Evolutionary conservation across 2,888 invertebrate species (phyloP), one percentile per base, ranked within the genome.

Genomic region (Hirtodrosophila trivittata): DNA sequence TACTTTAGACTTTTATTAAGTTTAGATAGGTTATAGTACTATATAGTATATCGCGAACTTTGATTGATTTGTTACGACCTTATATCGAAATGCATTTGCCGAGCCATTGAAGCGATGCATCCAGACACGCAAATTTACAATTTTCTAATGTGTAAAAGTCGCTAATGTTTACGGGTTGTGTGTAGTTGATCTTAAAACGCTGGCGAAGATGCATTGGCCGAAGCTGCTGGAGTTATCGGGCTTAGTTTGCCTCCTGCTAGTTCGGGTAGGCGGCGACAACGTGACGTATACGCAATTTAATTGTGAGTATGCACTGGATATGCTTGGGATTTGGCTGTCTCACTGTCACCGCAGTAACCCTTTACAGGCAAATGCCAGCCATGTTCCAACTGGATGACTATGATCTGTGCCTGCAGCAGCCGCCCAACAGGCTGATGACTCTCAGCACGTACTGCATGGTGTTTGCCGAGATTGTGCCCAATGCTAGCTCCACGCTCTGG

Each of bases 391-490:
- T 89, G 9, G 90, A 90, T 9, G 88, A 90, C 51, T 90, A 89
- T 37, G 90, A 90, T 66, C 58, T 63, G 0, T 90, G 90, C 30
- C 59, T 87, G 14, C 92, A 94, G 91, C 94, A 95, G 89, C 0
- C 26, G 0, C 26, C 51, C 3, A 66, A 73, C 1, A 28, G 64
- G 6, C 41, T 62, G 0, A 16, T 66, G 8, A 37, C 50, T 0
- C 59, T 59, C 9, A 64, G 66, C 13, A 78, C 68, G 2, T 89
- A 89, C 39, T 89, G 89, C 46, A 32, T 89, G 33, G 86, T 86
- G 0, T 86, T 86, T 56, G 87, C 83, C 8, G 89, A 89, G 70
- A 78, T 89, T 10, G 69, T 75, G 37, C 65, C 80, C 18, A 84
- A 89, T 51, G 66, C 45, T 0, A 80, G 77, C 18, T 88, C 87